Base-by-base conservation (phyloP, 2,113 vertebrate species). In the Chloebia gouldiae region DNA sequence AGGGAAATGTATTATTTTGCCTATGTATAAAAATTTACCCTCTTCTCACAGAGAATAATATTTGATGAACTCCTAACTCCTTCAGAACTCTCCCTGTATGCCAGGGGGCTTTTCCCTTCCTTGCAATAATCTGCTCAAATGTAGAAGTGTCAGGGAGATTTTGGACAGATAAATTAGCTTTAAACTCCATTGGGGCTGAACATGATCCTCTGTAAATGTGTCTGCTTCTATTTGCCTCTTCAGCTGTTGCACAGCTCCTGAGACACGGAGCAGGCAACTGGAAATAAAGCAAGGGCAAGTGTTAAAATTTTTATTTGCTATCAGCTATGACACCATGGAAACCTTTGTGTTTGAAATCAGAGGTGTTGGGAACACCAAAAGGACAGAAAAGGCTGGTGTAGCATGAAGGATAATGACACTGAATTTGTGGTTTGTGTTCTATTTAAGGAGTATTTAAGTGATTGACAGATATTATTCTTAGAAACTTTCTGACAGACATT, bases 201-300 rank as follows among this genome's bases (percentile, higher is more conserved):
- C 44, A 6, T 7, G 78, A 66, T 49, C 39, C 42, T 6, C 18
- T 16, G 39, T 28, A 13, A 3, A 1, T 27, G 24, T 88, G 45
- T 44, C 60, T 75, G n/a, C 49, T 72, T 71, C 50, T 23, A 3
- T 50, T 63, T 50, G 11, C 66, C 60, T 83, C n/a, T 69, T 47
- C 50, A 69, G 49, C 47, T 79, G n/a, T 7, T 57, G 45, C 23
- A 6, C 13, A 54, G 33, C n/a, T 65, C 30, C 56, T 9, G 33
- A 64, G 76, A 60, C 49, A 35, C 0, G 0, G 1, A 71, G 61
- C 13, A 60, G 27, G 49, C 30, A 71, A 47, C 14, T 28, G 70
- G 70, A 31, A 80, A n/a, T 50, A 76, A 68, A 76, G 11, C 31
- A 28, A 42, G 39, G 22, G 31, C 45, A 69, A 83, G 44, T 18